Evolutionary conservation across 2,888 invertebrate species (phyloP).

Genomic region (Artemia sinica): DNA sequence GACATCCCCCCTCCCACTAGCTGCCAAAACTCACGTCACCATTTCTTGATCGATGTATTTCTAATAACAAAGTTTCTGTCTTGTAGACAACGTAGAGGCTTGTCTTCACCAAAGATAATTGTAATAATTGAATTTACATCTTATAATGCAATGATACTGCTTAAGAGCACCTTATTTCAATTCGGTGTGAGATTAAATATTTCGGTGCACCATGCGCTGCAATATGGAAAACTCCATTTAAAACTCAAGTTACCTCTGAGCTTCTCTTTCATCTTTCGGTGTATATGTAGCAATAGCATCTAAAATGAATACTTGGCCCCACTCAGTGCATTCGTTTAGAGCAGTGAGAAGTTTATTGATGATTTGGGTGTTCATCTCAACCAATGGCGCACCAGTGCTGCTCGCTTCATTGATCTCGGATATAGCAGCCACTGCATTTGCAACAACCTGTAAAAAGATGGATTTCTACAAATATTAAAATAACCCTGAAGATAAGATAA

Average conservation of each 20-base stretch:
- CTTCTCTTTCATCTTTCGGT: slow-evolving; percentile 90
- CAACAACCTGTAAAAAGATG: slow-evolving; percentile 48
- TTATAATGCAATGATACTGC: too few species aligned
- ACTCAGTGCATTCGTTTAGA: slow-evolving; percentile 96
- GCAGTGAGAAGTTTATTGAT: slow-evolving; percentile 96
- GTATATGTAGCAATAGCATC: slow-evolving; percentile 93
- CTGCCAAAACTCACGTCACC: too few species aligned
- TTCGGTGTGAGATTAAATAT: background rate
- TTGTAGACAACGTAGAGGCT: too few species aligned
- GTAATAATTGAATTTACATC: too few species aligned
- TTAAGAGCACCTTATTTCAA: too few species aligned
- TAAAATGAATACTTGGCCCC: slow-evolving; percentile 96
- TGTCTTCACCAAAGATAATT: too few species aligned
- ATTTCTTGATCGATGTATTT: too few species aligned
- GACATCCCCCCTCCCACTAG: too few species aligned
- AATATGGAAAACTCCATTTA: slow-evolving; percentile 5
- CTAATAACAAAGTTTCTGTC: too few species aligned
- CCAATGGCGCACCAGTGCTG: slow-evolving; percentile 77
- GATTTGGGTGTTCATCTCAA: slow-evolving; percentile 91
- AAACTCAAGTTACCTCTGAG: slow-evolving; percentile 46
- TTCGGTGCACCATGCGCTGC: background rate
- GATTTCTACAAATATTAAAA: too few species aligned
- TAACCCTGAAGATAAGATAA: too few species aligned
- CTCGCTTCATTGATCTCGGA: slow-evolving; percentile 97
- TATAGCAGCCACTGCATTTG: slow-evolving; percentile 94